Evolutionary conservation across 2,888 invertebrate genomes (phyloP), one percentile per base, ranked within the genome.

Genomic region (Brachynemurus nebulosus): DNA sequence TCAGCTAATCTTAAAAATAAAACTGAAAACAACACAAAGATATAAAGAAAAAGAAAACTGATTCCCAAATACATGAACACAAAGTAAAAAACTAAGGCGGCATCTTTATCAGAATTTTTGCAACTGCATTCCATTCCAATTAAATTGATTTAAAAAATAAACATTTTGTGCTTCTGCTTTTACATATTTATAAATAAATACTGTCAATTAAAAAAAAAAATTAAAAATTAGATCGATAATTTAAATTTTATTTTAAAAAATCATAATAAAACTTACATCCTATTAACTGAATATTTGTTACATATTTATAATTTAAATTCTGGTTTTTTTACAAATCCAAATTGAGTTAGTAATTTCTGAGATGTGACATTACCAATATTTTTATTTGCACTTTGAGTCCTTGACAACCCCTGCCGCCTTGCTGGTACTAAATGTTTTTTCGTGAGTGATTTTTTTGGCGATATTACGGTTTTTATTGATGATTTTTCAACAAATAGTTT

Each of bases 281-380:
- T n/a, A n/a, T n/a, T n/a, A n/a, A n/a, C n/a, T n/a, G n/a, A n/a
- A n/a, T n/a, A n/a, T n/a, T n/a, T n/a, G n/a, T n/a, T n/a, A n/a
- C n/a, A n/a, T n/a, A n/a, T n/a, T n/a, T n/a, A n/a, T n/a, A n/a
- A n/a, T n/a, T n/a, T n/a, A n/a, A 30, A 30, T 11, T 12, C 2
- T 4, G 30, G 5, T 19, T 37, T 37, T 11, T 37, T 37, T 6
- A 20, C 20, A 6, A 37, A 37, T n/a, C 37, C 37, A 37, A 37
- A 37, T 37, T 37, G 18, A 11, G 37, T 20, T 12, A 37, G n/a
- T 11, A 37, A 37, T 20, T 18, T 37, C 20, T 37, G 37, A 12
- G 30, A 27, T 27, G 27, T 12, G n/a, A n/a, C n/a, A 30, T 30
- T 30, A 30, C 14, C 5, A 6, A 4, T 6, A 30, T n/a, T n/a